phyloP scores from a whole-genome alignment of 2,888 invertebrate species.

The Linhomoeus sp. region DNA sequence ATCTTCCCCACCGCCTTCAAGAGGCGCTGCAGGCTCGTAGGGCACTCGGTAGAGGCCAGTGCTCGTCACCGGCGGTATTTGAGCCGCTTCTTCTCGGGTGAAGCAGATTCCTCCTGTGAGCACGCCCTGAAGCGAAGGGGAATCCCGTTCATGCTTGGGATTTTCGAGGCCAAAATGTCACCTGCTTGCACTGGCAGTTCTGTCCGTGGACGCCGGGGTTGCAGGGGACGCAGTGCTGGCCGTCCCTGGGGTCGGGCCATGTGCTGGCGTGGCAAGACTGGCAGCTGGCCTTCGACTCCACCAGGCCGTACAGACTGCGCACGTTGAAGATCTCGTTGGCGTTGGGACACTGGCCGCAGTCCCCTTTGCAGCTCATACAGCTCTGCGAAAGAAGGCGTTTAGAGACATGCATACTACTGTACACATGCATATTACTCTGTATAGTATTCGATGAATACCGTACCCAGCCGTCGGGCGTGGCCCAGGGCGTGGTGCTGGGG shows the following conservation, averaged over 20 bases:
- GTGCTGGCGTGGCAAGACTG: neutral
- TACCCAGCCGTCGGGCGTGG: conserved; percentile 1
- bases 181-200: neutral
- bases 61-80: too few relatives aligned
- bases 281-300: neutral
- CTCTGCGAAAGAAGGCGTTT: neutral
- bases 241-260: neutral
- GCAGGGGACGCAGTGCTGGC: neutral
- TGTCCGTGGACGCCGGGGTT: neutral
- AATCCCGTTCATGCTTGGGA: too few relatives aligned
- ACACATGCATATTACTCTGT: too few relatives aligned
- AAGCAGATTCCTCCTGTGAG: conserved; percentile 1
- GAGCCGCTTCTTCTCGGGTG: neutral
- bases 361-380: too few relatives aligned
- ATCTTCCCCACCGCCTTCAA: too few relatives aligned
- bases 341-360: neutral
- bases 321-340: neutral
- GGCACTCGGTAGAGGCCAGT: too few relatives aligned
- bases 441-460: too few relatives aligned
- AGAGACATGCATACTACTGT: neutral
- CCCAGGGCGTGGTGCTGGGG: neutral
- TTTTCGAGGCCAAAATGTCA: too few relatives aligned
- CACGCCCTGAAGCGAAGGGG: too few relatives aligned
- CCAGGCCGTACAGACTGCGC: neutral
- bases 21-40: too few relatives aligned